phyloP scores from a whole-genome alignment of 2,797 vertebrate genomes.

The Peromyscus nudipes region DNA sequence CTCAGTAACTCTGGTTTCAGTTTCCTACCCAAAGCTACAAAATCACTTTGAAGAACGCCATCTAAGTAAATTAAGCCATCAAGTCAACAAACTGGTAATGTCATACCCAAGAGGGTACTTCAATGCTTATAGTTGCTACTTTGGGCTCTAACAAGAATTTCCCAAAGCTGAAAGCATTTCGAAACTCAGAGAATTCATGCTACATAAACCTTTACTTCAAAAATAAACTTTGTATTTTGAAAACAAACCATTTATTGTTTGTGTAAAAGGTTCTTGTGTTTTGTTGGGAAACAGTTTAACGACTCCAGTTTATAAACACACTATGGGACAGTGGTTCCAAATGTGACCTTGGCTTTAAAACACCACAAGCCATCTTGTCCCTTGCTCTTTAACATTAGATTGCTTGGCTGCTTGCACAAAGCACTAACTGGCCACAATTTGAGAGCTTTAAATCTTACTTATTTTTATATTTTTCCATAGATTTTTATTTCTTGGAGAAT shows the following conservation, averaged over 20 bases:
- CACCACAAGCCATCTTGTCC: neutral
- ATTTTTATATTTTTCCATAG: neutral
- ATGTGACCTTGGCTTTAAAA: slow-evolving; percentile 74
- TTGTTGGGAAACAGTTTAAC: slow-evolving; percentile 64
- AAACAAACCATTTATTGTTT: slow-evolving; percentile 77
- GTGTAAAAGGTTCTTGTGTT: slow-evolving; percentile 65
- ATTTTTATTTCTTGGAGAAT: slow-evolving; percentile 8
- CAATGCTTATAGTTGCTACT: slow-evolving; percentile 67
- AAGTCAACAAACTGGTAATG: slow-evolving; percentile 78
- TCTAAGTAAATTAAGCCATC: slow-evolving; percentile 82
- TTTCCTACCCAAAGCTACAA: slow-evolving; percentile 73
- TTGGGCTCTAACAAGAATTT: slow-evolving; percentile 75
- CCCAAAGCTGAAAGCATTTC: slow-evolving; percentile 68
- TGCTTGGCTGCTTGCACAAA: slow-evolving; percentile 12
- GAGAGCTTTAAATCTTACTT: neutral
- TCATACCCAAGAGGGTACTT: slow-evolving; percentile 77
- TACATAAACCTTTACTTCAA: slow-evolving; percentile 82
- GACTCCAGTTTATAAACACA: slow-evolving; percentile 68
- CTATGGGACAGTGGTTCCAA: slow-evolving; percentile 46
- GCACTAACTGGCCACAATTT: neutral
- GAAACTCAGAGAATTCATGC: slow-evolving; percentile 69
- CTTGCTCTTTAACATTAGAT: neutral
- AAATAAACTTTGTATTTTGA: slow-evolving; percentile 81
- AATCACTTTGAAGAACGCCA: slow-evolving; percentile 76
- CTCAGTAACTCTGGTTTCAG: slow-evolving; percentile 79